These are phyloP conservation scores for Megamerina dolium DNA, from an alignment of 2,888 invertebrate species.

Conservation along the genomic window DNA sequence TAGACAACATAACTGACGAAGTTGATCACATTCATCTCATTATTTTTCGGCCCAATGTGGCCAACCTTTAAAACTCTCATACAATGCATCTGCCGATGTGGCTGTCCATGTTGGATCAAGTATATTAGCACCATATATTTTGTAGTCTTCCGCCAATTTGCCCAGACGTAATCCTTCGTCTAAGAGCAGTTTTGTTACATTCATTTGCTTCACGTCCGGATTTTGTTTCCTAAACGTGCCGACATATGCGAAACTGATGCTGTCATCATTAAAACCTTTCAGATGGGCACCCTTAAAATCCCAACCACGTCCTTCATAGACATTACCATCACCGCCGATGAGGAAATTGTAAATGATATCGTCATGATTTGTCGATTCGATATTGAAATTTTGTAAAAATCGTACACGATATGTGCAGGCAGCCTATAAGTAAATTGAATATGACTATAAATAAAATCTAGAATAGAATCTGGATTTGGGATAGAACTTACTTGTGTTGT, in stretches of 20 bases:
- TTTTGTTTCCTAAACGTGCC: slow-evolving; percentile 61
- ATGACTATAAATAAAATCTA: no score
- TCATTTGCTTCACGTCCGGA: slow-evolving; percentile 53
- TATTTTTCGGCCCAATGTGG: slow-evolving; percentile 55
- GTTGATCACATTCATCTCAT: no score
- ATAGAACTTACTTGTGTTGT: slow-evolving; percentile 29
- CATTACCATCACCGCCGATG: slow-evolving; percentile 71
- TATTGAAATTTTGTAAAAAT: slow-evolving; percentile 62
- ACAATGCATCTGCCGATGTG: slow-evolving; percentile 64
- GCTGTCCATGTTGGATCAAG: slow-evolving; percentile 56
- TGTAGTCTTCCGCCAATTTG: slow-evolving; percentile 60
- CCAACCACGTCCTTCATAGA: slow-evolving; percentile 73
- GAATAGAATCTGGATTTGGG: no score
- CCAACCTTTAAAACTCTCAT: slow-evolving; percentile 61
- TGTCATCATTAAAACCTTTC: slow-evolving; percentile 58
- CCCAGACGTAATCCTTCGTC: slow-evolving; percentile 57
- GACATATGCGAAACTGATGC: slow-evolving; percentile 67
- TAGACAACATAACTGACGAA: no score
- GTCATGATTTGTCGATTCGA: slow-evolving; percentile 58
- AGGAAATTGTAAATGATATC: slow-evolving; percentile 76
- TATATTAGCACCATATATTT: slow-evolving; percentile 63
- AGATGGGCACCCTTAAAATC: slow-evolving; percentile 66
- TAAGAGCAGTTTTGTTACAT: slow-evolving; percentile 59
- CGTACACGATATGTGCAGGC: slow-evolving; percentile 58
- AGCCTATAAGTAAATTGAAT: slow-evolving; percentile 47